A percentile compares a stretch with the other conserved stretches of the same genome.
Conservation (phyloP, 2,113 vertebrate species). For the Rhinolophus ferrumequinum region DNA sequence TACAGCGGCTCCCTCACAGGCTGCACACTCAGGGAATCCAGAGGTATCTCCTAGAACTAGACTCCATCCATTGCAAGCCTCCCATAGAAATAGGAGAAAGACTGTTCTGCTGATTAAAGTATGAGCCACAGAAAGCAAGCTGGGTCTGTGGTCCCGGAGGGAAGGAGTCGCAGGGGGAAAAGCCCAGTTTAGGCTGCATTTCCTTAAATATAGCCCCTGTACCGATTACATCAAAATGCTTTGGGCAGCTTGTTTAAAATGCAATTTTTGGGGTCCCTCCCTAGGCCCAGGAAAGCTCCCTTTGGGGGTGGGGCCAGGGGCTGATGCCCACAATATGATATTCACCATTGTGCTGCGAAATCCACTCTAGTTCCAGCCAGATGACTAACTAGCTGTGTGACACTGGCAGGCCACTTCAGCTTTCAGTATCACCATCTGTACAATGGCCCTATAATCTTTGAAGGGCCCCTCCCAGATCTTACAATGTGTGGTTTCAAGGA, state of each 20-base stretch:
- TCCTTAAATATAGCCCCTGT: neutral
- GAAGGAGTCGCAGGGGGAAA: neutral
- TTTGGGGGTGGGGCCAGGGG: too few relatives aligned
- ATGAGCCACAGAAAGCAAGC: neutral
- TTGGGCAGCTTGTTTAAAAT: conserved; percentile 12
- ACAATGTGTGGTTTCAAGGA: neutral
- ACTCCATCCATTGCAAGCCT: neutral
- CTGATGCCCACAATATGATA: neutral
- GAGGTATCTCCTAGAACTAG: neutral
- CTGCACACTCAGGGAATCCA: neutral
- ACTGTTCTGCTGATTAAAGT: neutral
- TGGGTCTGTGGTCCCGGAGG: neutral
- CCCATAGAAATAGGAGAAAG: neutral
- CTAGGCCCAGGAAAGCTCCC: neutral
- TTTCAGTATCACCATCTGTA: neutral
- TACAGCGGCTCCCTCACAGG: neutral
- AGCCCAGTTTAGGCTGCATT: neutral
- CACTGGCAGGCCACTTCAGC: neutral
- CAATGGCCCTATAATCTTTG: neutral
- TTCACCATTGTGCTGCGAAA: neutral
- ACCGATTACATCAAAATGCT: neutral
- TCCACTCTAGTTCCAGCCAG: neutral
- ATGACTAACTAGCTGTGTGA: neutral
- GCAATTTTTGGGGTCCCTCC: neutral
- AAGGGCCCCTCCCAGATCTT: neutral